Evolutionary conservation across 2,888 invertebrate genomes (phyloP).

Genomic region (Drosophila flavopinicola): DNA sequence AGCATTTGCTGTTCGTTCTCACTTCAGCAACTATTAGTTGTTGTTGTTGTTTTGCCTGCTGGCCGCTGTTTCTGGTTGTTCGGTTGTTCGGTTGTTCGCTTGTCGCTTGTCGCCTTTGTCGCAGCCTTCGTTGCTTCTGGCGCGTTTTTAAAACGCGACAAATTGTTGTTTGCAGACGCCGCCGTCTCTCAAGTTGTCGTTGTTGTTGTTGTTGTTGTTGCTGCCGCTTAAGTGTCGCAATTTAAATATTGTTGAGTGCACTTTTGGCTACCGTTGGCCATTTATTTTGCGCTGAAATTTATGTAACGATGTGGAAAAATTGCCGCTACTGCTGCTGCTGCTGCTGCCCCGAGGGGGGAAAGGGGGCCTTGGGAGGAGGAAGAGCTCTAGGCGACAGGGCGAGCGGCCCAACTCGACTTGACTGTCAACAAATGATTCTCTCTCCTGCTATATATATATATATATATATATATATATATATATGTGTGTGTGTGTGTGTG

Average conservation of each 20-base stretch:
- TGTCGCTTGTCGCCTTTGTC: slow-evolving; percentile 62
- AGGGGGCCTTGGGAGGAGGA: background rate
- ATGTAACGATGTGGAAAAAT: slow-evolving; percentile 80
- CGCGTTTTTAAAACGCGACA: slow-evolving; percentile 76
- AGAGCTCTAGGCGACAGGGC: slow-evolving; percentile 41
- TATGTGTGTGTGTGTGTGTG: background rate
- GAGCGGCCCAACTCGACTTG: slow-evolving; percentile 19
- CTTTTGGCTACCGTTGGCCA: slow-evolving; percentile 79
- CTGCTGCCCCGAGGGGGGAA: no score
- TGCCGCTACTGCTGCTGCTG: slow-evolving; percentile 71
- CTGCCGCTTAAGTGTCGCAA: slow-evolving; percentile 75
- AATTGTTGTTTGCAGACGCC: slow-evolving; percentile 78
- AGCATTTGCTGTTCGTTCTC: slow-evolving; percentile 25
- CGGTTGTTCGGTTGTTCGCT: slow-evolving; percentile 26
- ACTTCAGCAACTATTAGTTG: background rate
- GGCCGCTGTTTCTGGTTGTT: slow-evolving; percentile 5
- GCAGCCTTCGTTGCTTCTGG: slow-evolving; percentile 69
- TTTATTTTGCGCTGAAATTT: slow-evolving; percentile 76
- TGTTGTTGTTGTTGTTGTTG: slow-evolving; percentile 29
- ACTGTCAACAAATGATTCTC: slow-evolving; percentile 53
- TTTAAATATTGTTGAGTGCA: slow-evolving; percentile 79
- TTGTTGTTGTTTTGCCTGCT: slow-evolving; percentile 3
- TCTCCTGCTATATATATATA: background rate
- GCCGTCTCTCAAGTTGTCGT: slow-evolving; percentile 37
- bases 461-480: background rate